Conservation (phyloP, 2,888 invertebrate species). For the Notodonta ziczac region DNA sequence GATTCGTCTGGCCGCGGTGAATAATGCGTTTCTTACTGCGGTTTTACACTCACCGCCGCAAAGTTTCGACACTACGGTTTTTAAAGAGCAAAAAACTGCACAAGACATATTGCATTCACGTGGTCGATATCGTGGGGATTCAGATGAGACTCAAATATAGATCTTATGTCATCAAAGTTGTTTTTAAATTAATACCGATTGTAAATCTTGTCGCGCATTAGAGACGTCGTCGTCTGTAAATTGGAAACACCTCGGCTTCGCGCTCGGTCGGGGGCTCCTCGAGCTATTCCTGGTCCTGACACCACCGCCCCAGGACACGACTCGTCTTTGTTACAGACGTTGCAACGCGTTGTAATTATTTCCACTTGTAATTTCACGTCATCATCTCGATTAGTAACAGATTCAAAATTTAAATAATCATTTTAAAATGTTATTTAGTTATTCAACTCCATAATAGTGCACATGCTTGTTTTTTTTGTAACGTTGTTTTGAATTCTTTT, state of each 20-base stretch:
- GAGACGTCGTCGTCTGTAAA: conserved; percentile 62
- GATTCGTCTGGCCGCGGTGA: conserved; percentile 65
- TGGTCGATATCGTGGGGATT: conserved; percentile 35
- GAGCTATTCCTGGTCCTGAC: conserved; percentile 79
- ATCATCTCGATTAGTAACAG: conserved; percentile 52
- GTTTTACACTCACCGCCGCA: conserved; percentile 47
- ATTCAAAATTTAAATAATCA: neutral
- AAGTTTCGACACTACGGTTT: conserved; percentile 37
- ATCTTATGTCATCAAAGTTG: conserved; percentile 65
- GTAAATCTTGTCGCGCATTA: conserved; percentile 74
- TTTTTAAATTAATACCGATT: conserved; percentile 76
- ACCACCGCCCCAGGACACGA: conserved; percentile 55
- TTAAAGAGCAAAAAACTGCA: conserved; percentile 23
- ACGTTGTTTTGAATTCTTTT: neutral
- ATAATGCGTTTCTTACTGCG: conserved; percentile 59
- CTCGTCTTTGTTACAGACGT: conserved; percentile 71
- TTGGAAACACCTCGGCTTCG: conserved; percentile 73
- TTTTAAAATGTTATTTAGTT: no score
- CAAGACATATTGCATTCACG: conserved; percentile 21
- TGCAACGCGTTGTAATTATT: conserved; percentile 72
- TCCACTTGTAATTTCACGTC: conserved; percentile 66
- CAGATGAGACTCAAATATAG: conserved; percentile 62
- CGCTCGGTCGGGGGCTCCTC: conserved; percentile 57
- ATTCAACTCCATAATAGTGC: no score
- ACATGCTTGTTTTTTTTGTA: no score